Percentiles rank a stretch among this genome's conserved stretches.
phyloP scores from a whole-genome alignment of 2,113 vertebrate genomes.

The Chloropsis cyanopogon region DNA sequence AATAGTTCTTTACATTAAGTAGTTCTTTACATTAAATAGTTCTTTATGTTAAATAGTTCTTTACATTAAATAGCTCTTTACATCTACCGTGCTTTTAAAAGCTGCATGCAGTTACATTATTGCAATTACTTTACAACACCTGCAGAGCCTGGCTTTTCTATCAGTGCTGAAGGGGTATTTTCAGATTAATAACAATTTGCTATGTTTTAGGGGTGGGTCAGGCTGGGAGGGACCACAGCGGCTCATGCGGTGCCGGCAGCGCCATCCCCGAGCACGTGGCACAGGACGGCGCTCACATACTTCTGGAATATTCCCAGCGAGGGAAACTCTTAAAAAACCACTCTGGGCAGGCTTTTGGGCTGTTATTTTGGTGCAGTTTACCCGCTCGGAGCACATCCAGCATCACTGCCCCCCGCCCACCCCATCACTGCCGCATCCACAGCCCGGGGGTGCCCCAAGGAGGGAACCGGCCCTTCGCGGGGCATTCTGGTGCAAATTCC shows the following conservation, averaged over 20 bases:
- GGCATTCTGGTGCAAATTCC: accelerated
- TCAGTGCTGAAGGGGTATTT: accelerated
- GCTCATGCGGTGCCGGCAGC: accelerated
- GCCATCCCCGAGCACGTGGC: background rate
- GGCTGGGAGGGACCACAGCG: background rate
- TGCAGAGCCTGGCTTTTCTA: background rate
- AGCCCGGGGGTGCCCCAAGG: accelerated
- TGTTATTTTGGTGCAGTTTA: accelerated
- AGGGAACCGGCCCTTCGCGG: background rate
- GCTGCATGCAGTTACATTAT: accelerated
- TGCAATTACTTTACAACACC: accelerated
- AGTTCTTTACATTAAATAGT: too few relatives aligned
- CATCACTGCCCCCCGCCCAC: background rate
- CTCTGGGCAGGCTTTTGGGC: too few relatives aligned
- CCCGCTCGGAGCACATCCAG: background rate
- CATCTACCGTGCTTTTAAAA: too few relatives aligned
- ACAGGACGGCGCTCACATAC: too few relatives aligned
- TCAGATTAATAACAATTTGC: accelerated
- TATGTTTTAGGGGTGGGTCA: too few relatives aligned
- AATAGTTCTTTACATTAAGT: background rate
- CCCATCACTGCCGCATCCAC: background rate
- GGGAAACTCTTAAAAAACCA: background rate
- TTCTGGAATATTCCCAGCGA: background rate
- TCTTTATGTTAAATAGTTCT: too few relatives aligned
- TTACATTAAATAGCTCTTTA: too few relatives aligned